A percentile compares a stretch with the other conserved stretches of the same genome.
phyloP scores from a whole-genome alignment of 2,888 invertebrate genomes.

The Rotaria macrura region DNA sequence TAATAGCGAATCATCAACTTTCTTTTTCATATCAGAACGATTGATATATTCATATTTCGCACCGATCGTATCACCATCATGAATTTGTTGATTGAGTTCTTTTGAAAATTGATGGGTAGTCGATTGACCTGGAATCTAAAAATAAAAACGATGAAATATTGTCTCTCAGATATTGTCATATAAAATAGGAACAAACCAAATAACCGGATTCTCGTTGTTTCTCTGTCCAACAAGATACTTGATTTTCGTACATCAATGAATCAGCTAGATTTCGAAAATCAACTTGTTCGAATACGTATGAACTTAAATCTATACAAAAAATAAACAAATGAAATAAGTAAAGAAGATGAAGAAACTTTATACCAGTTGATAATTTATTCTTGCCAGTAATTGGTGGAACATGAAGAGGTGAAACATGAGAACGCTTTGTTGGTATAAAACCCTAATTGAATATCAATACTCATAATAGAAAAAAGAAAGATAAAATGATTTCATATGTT shows the following conservation, averaged over 20 bases:
- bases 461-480: neutral
- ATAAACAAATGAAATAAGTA: neutral
- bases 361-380: neutral
- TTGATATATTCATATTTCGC: neutral
- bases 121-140: neutral
- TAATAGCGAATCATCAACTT: neutral
- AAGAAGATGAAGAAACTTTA: neutral
- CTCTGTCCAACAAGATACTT: neutral
- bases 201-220: neutral
- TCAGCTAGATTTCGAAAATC: constrained; percentile 1
- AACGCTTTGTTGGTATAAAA: neutral
- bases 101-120: neutral
- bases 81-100: neutral
- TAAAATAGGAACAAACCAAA: neutral
- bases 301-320: neutral
- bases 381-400: neutral
- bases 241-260: constrained; percentile 7
- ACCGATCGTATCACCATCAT: neutral
- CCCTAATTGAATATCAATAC: neutral
- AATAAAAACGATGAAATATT: too few species aligned
- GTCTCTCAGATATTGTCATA: too few species aligned
- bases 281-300: neutral
- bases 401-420: neutral
- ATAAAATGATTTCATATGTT: neutral
- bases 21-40: neutral